These are phyloP conservation scores for Hyperoodon ampullatus DNA, from an alignment of 2,113 vertebrate species.

Conservation along the genomic window DNA sequence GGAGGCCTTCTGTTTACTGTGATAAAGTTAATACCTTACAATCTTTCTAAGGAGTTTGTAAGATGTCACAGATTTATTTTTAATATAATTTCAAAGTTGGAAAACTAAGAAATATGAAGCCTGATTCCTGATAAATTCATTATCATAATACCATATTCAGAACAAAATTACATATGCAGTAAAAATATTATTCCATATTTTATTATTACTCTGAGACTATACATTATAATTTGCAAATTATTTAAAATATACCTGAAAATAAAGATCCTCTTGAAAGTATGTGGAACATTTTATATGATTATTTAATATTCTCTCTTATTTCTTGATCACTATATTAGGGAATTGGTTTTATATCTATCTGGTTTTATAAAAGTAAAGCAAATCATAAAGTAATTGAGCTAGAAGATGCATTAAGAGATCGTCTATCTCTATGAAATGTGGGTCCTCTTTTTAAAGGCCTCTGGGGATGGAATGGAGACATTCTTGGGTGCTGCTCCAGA, in stretches of 20 bases:
- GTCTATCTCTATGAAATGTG: not conserved
- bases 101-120: not conserved
- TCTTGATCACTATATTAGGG: not conserved
- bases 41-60: constrained; percentile 22
- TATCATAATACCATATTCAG: constrained; percentile 24
- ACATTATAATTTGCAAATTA: constrained; percentile 38
- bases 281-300: constrained; percentile 2
- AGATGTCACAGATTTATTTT: constrained; percentile 65
- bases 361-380: not conserved
- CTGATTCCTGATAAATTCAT: constrained; percentile 48
- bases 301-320: not conserved
- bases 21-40: constrained; percentile 56
- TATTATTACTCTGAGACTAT: constrained; percentile 31
- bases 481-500: not conserved
- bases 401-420: not conserved
- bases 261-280: not conserved
- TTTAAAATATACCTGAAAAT: constrained; percentile 58
- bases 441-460: not conserved
- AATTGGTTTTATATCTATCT: not conserved
- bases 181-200: constrained; percentile 4
- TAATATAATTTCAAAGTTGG: constrained; percentile 48
- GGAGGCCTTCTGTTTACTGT: not conserved
- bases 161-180: constrained; percentile 32
- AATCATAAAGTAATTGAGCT: not conserved
- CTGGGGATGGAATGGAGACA: rapidly evolving